Conservation (phyloP, 2,888 invertebrate genomes). For the Eupithecia dodoneata region DNA sequence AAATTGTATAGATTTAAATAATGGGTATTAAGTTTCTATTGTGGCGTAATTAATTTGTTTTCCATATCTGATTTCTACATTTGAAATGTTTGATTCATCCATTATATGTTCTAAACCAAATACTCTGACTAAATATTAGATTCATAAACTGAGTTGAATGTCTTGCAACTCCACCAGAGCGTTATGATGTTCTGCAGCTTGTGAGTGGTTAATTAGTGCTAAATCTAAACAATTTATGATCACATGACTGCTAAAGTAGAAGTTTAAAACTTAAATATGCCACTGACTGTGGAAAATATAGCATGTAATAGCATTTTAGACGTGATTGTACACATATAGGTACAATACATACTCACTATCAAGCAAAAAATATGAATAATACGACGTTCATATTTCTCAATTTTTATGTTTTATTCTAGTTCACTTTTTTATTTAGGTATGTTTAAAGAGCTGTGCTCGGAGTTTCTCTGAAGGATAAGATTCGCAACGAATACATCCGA, state of each 20-base stretch:
- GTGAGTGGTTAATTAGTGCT: not conserved
- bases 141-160: not conserved
- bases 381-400: no score
- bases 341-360: no score
- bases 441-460: no score
- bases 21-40: not conserved
- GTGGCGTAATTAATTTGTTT: not conserved
- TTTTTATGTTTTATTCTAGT: no score
- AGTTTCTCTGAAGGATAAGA: no score
- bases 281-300: not conserved
- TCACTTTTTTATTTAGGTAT: no score
- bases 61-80: not conserved
- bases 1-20: not conserved
- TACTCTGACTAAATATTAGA: not conserved
- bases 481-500: no score
- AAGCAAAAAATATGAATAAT: no score
- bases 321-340: no score
- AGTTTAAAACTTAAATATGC: not conserved
- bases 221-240: not conserved
- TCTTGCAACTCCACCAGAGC: not conserved
- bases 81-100: not conserved
- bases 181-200: not conserved
- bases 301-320: not conserved
- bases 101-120: not conserved
- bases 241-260: not conserved